Conservation (phyloP, 2,113 vertebrate species). For the Xiphophorus couchianus region DNA sequence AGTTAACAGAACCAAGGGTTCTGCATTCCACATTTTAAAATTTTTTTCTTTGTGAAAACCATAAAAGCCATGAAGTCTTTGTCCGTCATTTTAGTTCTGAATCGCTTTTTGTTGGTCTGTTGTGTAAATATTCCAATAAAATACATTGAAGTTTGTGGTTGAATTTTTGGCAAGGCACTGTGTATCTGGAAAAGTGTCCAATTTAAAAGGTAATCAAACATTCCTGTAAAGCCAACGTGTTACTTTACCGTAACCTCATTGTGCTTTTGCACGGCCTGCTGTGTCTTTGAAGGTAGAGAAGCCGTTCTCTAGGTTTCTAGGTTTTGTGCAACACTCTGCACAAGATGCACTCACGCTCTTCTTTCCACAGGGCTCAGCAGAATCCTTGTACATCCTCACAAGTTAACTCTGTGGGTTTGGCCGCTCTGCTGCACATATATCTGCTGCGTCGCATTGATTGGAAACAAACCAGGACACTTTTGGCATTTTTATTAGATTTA, state of each 20-base stretch:
- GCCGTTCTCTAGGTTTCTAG: slow-evolving; percentile 2
- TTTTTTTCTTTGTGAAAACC: too few species aligned
- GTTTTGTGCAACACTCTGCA: background rate
- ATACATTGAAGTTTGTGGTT: background rate
- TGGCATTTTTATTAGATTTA: background rate
- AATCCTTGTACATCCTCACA: slow-evolving; percentile 2
- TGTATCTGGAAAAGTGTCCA: background rate
- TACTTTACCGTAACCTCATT: background rate
- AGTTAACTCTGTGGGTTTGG: background rate
- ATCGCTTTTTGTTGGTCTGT: background rate
- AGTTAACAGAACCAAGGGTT: too few species aligned
- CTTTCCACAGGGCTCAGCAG: slow-evolving; percentile 55
- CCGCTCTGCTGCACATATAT: background rate
- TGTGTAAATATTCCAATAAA: background rate
- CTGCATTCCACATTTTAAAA: too few species aligned
- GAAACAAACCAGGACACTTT: background rate
- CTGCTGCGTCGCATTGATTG: slow-evolving; percentile 21
- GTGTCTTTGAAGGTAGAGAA: background rate
- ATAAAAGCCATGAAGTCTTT: background rate
- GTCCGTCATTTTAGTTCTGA: background rate
- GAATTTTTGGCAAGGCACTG: background rate
- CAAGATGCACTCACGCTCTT: slow-evolving; percentile 6
- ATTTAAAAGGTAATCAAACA: background rate
- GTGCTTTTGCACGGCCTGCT: slow-evolving; percentile 9
- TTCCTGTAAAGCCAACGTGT: background rate